Percentiles rank a stretch among this genome's conserved stretches.
phyloP scores from a whole-genome alignment of 1,140 invertebrate genomes.

The Lordiphosa stackelbergi region DNA sequence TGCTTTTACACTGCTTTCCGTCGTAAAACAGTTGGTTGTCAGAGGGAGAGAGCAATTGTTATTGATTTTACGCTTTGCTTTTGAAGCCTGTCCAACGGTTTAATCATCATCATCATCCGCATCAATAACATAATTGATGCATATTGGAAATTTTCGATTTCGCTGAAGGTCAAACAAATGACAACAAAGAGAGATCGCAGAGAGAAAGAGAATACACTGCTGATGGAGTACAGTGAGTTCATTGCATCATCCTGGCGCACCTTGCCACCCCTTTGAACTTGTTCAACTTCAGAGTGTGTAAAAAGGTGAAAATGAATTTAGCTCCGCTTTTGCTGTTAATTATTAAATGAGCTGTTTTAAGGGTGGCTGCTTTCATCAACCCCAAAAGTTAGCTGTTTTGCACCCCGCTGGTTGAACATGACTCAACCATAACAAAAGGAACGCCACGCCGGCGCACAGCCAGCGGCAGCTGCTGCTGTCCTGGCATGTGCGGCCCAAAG shows the following conservation, averaged over 20 bases:
- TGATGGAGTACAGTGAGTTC: constrained; percentile 2
- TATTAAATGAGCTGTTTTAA: constrained; percentile 41
- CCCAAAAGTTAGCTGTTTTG: constrained; percentile 19
- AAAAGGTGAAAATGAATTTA: constrained; percentile 17
- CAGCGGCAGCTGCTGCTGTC: constrained; percentile 29
- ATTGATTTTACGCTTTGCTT: constrained; percentile 28
- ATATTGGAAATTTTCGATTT: constrained; percentile 18
- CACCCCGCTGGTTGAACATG: constrained; percentile 20
- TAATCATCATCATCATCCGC: constrained; percentile 29
- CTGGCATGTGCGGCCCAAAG: constrained; percentile 29
- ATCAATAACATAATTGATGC: neutral
- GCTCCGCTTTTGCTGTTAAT: constrained; percentile 27
- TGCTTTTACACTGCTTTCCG: neutral
- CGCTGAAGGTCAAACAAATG: constrained; percentile 47
- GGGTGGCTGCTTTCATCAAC: constrained; percentile 35
- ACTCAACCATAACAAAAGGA: constrained; percentile 18
- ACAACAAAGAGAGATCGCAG: constrained; percentile 15
- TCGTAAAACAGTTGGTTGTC: constrained; percentile 14
- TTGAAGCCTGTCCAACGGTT: constrained; percentile 20
- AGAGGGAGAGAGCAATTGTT: constrained; percentile 27
- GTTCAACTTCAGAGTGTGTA: neutral
- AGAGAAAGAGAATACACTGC: neutral
- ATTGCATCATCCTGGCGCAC: constrained; percentile 7
- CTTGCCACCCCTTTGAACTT: constrained; percentile 2
- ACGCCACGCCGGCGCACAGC: constrained; percentile 19